A percentile compares a stretch with the other conserved stretches of the same genome.
Evolutionary conservation across 2,113 vertebrate genomes (phyloP).

Genomic region (Haliaeetus leucogaster): DNA sequence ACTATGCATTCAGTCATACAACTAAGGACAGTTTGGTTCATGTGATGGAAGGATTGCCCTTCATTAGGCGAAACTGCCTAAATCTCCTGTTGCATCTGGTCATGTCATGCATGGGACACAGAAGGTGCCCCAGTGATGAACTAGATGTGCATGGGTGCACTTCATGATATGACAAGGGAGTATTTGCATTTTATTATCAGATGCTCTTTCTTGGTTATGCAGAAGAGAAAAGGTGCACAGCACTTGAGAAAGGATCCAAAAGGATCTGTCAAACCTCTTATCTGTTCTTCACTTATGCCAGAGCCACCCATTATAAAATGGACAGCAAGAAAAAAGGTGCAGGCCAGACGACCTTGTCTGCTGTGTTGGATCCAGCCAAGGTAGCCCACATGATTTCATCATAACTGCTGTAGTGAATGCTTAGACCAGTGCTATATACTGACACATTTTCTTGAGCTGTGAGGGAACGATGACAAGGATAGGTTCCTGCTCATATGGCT

Average conservation of each 20-base stretch:
- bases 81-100: background rate
- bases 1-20: background rate
- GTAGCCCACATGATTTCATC: accelerated
- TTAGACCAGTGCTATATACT: background rate
- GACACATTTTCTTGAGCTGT: background rate
- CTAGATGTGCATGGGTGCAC: accelerated
- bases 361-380: background rate
- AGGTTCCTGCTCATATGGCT: background rate
- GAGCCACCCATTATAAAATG: background rate
- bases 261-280: background rate
- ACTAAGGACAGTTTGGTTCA: background rate
- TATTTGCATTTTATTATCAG: background rate
- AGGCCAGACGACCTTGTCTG: background rate
- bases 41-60: background rate
- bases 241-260: background rate
- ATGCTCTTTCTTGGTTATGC: background rate
- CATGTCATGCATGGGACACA: accelerated
- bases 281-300: background rate
- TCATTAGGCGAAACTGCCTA: background rate
- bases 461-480: background rate
- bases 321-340: background rate
- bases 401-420: accelerated
- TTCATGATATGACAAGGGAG: background rate
- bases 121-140: too few relatives aligned
- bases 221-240: background rate